These are phyloP conservation scores for Nomada ruficornis DNA, from an alignment of 2,888 invertebrate species.

Conservation along the genomic window DNA sequence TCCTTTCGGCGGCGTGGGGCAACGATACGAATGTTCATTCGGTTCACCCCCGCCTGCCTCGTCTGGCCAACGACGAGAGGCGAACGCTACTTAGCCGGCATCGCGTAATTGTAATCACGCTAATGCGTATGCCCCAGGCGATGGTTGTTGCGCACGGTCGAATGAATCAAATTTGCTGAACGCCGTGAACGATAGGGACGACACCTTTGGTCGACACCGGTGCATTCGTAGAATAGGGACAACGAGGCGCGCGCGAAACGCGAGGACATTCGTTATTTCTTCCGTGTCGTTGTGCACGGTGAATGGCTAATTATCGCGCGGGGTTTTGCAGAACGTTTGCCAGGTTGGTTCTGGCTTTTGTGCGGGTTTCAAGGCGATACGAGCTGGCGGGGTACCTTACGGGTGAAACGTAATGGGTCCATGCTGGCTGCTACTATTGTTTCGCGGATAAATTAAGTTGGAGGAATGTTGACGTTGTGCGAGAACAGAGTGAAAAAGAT, in stretches of 20 bases:
- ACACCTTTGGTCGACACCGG: conserved; percentile 59
- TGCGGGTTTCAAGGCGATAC: conserved; percentile 18
- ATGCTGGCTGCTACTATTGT: conserved; percentile 41
- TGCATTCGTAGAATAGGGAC: neutral
- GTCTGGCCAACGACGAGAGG: conserved; percentile 26
- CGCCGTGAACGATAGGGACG: conserved; percentile 42
- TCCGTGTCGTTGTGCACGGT: conserved; percentile 38
- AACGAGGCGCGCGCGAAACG: neutral
- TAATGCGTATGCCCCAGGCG: conserved; percentile 66
- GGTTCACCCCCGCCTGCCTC: conserved; percentile 26
- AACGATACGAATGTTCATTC: conserved; percentile 42
- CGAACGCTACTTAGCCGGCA: conserved; percentile 64
- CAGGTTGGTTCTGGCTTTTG: conserved; percentile 28
- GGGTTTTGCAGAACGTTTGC: conserved; percentile 23
- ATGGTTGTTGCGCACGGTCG: neutral
- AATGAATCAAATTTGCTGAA: conserved; percentile 36
- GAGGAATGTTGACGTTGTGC: neutral
- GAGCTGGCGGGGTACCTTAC: conserved; percentile 15
- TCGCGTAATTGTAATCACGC: conserved; percentile 75
- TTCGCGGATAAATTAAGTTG: conserved; percentile 41
- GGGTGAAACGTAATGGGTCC: neutral
- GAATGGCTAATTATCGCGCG: conserved; percentile 52
- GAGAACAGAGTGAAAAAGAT: neutral
- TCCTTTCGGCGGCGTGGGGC: conserved; percentile 34
- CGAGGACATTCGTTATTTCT: conserved; percentile 36